Base-by-base conservation (phyloP, 2,113 vertebrate genomes). In the Scomber japonicus region DNA sequence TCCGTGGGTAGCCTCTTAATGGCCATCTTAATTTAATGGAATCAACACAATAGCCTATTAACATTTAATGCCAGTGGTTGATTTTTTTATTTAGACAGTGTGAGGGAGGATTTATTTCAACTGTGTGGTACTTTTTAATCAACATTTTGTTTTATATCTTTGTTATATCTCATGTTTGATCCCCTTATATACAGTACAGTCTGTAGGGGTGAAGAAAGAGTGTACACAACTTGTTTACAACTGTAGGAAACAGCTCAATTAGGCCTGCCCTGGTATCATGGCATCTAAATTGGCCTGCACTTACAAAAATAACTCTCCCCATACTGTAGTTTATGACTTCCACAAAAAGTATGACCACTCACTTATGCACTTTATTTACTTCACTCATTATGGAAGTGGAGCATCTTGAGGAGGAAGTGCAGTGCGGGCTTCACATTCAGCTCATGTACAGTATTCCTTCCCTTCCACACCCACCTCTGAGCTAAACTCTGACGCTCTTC, bases 381-480 rank as follows among this genome's bases (percentile, higher is more conserved):
- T 64, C 56, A 81, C 63, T 84, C 73, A 89, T 84, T 86, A 89
- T 82, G 69, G 71, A 90, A 90, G 81, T 86, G 56, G 85, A 89
- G 71, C 87, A 87, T 80, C 64, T 49, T 10, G 50, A 63, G 49
- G 21, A 56, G 50, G 51, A 35, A 30, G 54, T 30, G 46, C 35
- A 30, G 54, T 30, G 46, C 35, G 63, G 82, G 63, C 53, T 77
- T 70, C 71, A 68, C 80, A 72, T 74, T 78, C 75, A 76, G 68
- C 51, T 74, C n/a, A 57, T 59, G 62, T 75, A 74, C 48, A 45
- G 69, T 77, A 66, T 66, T 50, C 70, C 62, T 81, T 76, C 51
- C 21, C 71, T 70, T 63, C 51, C 53, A 21, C 82, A 78, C 70
- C 81, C 31, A 50, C 80, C 89, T 89, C 81, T 48, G 71, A 90